Evolutionary conservation across 2,113 vertebrate genomes (phyloP).

Genomic region (Sitta europaea): DNA sequence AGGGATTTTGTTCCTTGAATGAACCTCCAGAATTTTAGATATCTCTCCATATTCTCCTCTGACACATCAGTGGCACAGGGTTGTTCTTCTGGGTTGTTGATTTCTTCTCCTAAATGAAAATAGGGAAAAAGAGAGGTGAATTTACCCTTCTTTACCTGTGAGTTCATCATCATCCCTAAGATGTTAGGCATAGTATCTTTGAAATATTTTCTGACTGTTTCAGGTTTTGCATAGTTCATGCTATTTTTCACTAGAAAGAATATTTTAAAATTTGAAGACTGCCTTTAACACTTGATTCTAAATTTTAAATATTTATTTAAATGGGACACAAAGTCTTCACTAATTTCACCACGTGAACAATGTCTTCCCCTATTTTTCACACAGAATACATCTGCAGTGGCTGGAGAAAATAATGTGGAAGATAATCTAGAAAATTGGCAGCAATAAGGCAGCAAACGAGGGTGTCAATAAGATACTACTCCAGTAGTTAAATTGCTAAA

Average conservation of each 20-base stretch:
- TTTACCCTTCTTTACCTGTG: background rate
- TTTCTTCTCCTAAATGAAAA: background rate
- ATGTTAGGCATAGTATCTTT: background rate
- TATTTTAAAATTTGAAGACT: background rate
- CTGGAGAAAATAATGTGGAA: background rate
- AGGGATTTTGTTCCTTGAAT: background rate
- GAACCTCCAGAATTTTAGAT: background rate
- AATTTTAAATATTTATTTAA: background rate
- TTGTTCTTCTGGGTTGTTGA: background rate
- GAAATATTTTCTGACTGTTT: background rate
- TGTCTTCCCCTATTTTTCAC: background rate
- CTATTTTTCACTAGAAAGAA: background rate
- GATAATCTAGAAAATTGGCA: background rate
- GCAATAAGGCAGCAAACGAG: background rate
- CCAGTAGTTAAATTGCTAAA: background rate
- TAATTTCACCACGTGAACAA: background rate
- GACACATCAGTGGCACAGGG: accelerated
- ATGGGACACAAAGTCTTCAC: background rate
- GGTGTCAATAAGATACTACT: background rate
- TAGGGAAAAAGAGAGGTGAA: background rate
- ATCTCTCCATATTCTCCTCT: background rate
- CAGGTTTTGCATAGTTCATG: background rate
- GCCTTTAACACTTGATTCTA: background rate
- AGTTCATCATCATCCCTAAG: background rate
- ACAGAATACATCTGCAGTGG: background rate